phyloP scores from a whole-genome alignment of 2,888 invertebrate genomes.

The Campoplex nolae region DNA sequence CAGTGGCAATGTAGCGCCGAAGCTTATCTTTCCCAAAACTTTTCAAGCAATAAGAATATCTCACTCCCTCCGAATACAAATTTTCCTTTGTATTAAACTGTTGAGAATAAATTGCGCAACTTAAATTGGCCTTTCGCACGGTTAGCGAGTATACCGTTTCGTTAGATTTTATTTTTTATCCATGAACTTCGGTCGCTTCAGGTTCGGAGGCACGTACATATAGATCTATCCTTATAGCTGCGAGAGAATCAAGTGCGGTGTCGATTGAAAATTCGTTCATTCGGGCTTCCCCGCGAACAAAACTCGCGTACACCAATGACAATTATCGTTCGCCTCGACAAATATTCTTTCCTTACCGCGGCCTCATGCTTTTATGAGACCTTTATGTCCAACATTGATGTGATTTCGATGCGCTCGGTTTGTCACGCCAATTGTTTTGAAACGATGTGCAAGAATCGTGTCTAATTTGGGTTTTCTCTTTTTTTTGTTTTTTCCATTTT shows the following conservation, averaged over 20 bases:
- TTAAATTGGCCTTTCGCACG: slow-evolving; percentile 34
- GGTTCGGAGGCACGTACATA: neutral
- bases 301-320: neutral
- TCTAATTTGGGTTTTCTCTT: neutral
- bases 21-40: slow-evolving; percentile 52
- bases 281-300: neutral
- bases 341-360: neutral
- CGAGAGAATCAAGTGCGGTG: neutral
- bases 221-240: neutral
- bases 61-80: slow-evolving; percentile 40
- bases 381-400: neutral
- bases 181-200: neutral
- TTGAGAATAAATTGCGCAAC: slow-evolving; percentile 39
- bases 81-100: slow-evolving; percentile 45
- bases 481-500: neutral
- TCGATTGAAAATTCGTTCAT: neutral
- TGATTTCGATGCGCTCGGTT: neutral
- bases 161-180: slow-evolving; percentile 20
- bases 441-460: neutral
- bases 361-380: neutral
- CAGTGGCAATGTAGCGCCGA: slow-evolving; percentile 36
- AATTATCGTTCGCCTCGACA: neutral
- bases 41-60: slow-evolving; percentile 51
- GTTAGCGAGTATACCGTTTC: slow-evolving; percentile 1
- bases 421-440: neutral